Evolutionary conservation across 2,797 vertebrate genomes (phyloP), one percentile per base, ranked within the genome.

Genomic region (Chaetophractus vellerosus): DNA sequence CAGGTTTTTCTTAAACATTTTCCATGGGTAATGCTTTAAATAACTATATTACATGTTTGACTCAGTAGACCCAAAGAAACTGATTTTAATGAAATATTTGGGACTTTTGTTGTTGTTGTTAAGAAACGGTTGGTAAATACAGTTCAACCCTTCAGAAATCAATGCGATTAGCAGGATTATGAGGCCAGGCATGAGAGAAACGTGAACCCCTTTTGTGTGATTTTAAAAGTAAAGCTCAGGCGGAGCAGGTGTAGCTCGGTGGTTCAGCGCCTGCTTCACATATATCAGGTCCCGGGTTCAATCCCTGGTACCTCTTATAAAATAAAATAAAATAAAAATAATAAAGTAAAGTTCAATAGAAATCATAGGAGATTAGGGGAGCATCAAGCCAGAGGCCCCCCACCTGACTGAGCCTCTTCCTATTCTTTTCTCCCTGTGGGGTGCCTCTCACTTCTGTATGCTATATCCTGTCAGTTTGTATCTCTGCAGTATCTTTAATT

Each of bases 1-100:
- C 95, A 91, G 69, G 79, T 93, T 97, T 98, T 95, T 98, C 96
- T 55, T 97, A 98, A 97, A 96, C 86, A 97, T 97, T 98, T 98
- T 95, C 95, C 95, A 97, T 97, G 85, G 81, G 85, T 97, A 97
- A 88, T 97, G 91, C 97, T 98, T 97, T 96, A 94, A 83, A 90
- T 66, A 94, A 96, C 93, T 95, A 57, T 92, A 96, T 81, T 55
- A 2, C 63, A 23, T 79, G 93, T 93, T 97, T 98, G 96, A 94
- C 95, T 96, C 96, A 93, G 96, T 97, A 96, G 63, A 92, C 41
- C 63, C 64, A 82, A 95, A 86, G 33, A 84, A 95, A 97, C 64
- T 93, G 95, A 95, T 90, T 96, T 63, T 96, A 93, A 92, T 94
- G 57, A 96, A 96, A 93, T 89, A 92, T 88, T 96, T 94, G 92